Conservation (phyloP, 2,113 vertebrate genomes). For the Apistogramma diplotaenia region DNA sequence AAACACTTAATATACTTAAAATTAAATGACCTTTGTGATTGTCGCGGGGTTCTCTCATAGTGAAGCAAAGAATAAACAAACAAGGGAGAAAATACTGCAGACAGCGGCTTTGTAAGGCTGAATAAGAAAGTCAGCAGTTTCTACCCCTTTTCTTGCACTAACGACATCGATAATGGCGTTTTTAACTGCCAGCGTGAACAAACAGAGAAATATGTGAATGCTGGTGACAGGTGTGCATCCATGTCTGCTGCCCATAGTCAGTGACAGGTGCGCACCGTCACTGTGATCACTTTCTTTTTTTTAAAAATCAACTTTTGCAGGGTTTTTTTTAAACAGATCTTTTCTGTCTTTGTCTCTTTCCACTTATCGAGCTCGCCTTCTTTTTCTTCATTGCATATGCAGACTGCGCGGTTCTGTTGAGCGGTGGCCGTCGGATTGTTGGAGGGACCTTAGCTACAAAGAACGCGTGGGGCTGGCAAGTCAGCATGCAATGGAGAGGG, state of each 20-base stretch:
- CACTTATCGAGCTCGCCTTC: not conserved
- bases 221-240: too few relatives aligned
- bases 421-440: slow-evolving; percentile 61
- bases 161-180: too few relatives aligned
- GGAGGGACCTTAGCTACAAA: slow-evolving; percentile 64
- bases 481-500: slow-evolving; percentile 75
- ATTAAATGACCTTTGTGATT: not conserved
- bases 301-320: not conserved
- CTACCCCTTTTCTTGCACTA: too few relatives aligned
- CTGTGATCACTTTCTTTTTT: not conserved
- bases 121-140: too few relatives aligned
- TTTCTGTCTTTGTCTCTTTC: not conserved
- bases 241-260: too few relatives aligned
- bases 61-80: too few relatives aligned
- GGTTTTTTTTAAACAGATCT: too few relatives aligned
- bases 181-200: too few relatives aligned
- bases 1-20: not conserved
- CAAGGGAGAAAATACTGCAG: too few relatives aligned
- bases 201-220: too few relatives aligned
- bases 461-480: slow-evolving; percentile 78
- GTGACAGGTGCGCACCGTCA: too few relatives aligned
- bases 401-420: slow-evolving; percentile 49
- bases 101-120: too few relatives aligned
- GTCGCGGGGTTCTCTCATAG: not conserved
- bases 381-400: not conserved